phyloP scores from a whole-genome alignment of 2,888 invertebrate genomes.

The Lasioglossum zephyrum region DNA sequence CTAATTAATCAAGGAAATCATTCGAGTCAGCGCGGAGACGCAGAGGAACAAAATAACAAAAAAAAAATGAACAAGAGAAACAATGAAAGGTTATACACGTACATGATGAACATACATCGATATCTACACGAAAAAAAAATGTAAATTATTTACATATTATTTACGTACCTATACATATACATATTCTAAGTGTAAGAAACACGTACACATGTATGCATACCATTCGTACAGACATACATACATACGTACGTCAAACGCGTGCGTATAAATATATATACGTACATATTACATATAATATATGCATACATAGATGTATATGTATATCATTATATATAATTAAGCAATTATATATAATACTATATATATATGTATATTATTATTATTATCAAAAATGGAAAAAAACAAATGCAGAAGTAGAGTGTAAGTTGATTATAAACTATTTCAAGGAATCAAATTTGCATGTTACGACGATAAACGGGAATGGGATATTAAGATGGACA shows the following conservation, averaged over 20 bases:
- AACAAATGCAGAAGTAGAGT: slow-evolving; percentile 64
- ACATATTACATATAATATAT: slow-evolving; percentile 60
- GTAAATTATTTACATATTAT: slow-evolving; percentile 73
- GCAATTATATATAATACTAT: slow-evolving; percentile 27
- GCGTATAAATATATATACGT: slow-evolving; percentile 39
- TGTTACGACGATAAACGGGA: slow-evolving; percentile 69
- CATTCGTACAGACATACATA: slow-evolving; percentile 37
- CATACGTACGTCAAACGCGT: slow-evolving; percentile 31
- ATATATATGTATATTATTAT: slow-evolving; percentile 67
- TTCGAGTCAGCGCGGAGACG: not conserved
- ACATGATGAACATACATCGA: slow-evolving; percentile 39
- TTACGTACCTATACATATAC: slow-evolving; percentile 63
- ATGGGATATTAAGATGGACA: slow-evolving; percentile 19
- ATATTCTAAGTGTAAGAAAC: slow-evolving; percentile 57
- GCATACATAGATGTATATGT: slow-evolving; percentile 24
- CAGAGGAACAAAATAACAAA: not conserved
- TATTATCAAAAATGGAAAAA: slow-evolving; percentile 48
- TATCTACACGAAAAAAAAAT: slow-evolving; percentile 42
- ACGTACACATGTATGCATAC: slow-evolving; percentile 47
- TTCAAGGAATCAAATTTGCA: slow-evolving; percentile 80
- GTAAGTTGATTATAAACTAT: slow-evolving; percentile 73
- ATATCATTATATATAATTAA: slow-evolving; percentile 68
- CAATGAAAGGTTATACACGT: slow-evolving; percentile 27
- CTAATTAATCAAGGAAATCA: not conserved
- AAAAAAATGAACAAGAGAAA: not conserved